These are phyloP conservation scores for Phocides pigmalion DNA, from an alignment of 1,140 invertebrate genomes.

Conservation along the genomic window DNA sequence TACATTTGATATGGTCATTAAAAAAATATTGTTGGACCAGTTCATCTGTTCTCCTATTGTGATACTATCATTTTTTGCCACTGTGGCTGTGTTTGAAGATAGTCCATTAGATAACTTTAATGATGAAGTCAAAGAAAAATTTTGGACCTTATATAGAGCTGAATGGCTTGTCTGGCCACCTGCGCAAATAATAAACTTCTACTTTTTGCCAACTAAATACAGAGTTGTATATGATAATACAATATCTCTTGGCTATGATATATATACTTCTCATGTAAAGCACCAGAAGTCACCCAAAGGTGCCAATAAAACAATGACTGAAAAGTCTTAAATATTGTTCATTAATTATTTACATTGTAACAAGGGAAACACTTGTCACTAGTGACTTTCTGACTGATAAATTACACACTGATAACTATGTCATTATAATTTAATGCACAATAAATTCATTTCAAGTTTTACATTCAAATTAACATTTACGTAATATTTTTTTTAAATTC, in stretches of 20 bases:
- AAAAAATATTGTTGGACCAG: constrained; percentile 95
- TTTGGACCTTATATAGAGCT: constrained; percentile 90
- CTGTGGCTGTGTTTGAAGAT: constrained; percentile 89
- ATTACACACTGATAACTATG: too few relatives aligned
- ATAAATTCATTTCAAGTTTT: too few relatives aligned
- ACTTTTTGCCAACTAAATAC: constrained; percentile 92
- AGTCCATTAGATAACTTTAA: constrained; percentile 86
- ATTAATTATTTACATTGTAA: neutral
- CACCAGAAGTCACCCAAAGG: constrained; percentile 77
- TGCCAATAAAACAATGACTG: neutral
- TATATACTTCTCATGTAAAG: constrained; percentile 96
- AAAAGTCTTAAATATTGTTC: neutral
- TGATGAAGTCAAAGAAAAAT: constrained; percentile 90
- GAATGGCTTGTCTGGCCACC: constrained; percentile 94
- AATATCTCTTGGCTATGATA: constrained; percentile 95
- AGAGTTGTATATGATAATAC: constrained; percentile 96
- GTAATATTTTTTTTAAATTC: too few relatives aligned
- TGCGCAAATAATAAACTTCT: constrained; percentile 91
- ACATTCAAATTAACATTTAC: too few relatives aligned
- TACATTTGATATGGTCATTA: constrained; percentile 87
- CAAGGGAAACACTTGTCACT: too few relatives aligned
- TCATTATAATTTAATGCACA: too few relatives aligned
- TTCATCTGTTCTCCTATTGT: constrained; percentile 92
- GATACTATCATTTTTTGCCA: constrained; percentile 91
- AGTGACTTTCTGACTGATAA: too few relatives aligned